These are phyloP conservation scores for Bembecia ichneumoniformis DNA, from an alignment of 2,888 invertebrate genomes.

Conservation along the genomic window DNA sequence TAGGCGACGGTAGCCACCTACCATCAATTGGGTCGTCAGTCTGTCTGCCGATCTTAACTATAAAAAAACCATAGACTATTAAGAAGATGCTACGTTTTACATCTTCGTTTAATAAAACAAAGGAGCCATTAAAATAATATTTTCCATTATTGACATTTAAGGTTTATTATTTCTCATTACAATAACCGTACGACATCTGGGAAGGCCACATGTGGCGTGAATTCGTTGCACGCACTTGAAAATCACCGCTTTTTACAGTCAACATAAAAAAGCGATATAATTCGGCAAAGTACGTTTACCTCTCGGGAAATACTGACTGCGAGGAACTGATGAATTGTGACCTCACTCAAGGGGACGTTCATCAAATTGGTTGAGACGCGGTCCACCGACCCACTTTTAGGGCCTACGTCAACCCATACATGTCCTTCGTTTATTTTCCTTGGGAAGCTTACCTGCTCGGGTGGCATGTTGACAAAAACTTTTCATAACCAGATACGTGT, in stretches of 20 bases:
- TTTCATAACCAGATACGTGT: conserved; percentile 27
- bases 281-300: conserved; percentile 21
- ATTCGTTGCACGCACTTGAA: neutral
- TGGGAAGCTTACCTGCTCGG: conserved; percentile 12
- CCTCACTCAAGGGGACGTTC: conserved; percentile 26
- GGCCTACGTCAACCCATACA: conserved; percentile 18
- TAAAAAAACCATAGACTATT: too few species aligned
- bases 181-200: too few species aligned
- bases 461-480: conserved; percentile 26
- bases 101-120: neutral
- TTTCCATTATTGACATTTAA: too few species aligned
- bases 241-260: neutral
- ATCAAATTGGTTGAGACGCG: conserved; percentile 22
- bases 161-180: too few species aligned
- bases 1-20: too few species aligned
- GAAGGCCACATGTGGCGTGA: neutral
- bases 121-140: neutral
- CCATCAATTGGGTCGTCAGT: too few species aligned
- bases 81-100: too few species aligned
- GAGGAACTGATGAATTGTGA: conserved; percentile 24
- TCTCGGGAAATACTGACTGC: conserved; percentile 19
- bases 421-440: conserved; percentile 8
- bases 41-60: too few species aligned
- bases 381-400: conserved; percentile 14
- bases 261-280: conserved; percentile 12